Evolutionary conservation across 2,888 invertebrate genomes (phyloP).

Genomic region (Callinectes sapidus): DNA sequence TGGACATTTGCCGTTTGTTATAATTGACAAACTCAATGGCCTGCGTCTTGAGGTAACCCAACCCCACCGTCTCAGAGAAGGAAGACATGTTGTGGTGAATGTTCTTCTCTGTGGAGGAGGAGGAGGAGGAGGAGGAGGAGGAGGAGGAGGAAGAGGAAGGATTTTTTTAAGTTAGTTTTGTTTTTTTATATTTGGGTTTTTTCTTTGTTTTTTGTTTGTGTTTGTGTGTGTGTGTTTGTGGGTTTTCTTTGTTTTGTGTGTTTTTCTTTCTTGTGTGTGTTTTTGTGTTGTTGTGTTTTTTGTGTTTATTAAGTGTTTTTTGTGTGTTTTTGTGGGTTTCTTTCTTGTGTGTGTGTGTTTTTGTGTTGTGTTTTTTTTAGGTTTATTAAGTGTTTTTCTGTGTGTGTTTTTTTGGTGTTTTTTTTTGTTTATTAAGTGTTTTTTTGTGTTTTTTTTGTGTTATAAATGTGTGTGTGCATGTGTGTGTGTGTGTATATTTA

Average conservation of each 20-base stretch:
- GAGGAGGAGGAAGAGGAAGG: neutral
- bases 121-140: neutral
- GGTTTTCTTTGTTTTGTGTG: neutral
- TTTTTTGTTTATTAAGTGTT: neutral
- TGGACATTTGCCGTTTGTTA: constrained; percentile 99
- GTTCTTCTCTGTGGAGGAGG: constrained; percentile 86
- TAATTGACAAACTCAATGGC: constrained; percentile 99
- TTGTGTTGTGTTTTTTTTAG: neutral
- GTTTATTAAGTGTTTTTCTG: neutral
- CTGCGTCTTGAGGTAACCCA: constrained; percentile 95
- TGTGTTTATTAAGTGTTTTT: too few species aligned
- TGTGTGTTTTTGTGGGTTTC: constrained; percentile 10
- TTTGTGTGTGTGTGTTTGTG: constrained; percentile 7
- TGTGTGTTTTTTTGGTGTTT: neutral
- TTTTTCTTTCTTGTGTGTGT: neutral
- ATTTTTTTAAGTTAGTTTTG: too few species aligned
- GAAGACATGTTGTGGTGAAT: constrained; percentile 99
- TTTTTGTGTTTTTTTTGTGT: too few species aligned
- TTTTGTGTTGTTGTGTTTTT: too few species aligned
- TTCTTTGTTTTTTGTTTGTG: neutral
- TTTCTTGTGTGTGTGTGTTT: neutral
- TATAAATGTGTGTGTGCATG: neutral
- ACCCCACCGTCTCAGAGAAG: constrained; percentile 97
- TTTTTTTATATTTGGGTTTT: neutral
- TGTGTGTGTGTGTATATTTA: constrained; percentile 3